These are phyloP conservation scores for Thinocorus orbignyianus DNA, from an alignment of 2,113 vertebrate species.

Conservation along the genomic window DNA sequence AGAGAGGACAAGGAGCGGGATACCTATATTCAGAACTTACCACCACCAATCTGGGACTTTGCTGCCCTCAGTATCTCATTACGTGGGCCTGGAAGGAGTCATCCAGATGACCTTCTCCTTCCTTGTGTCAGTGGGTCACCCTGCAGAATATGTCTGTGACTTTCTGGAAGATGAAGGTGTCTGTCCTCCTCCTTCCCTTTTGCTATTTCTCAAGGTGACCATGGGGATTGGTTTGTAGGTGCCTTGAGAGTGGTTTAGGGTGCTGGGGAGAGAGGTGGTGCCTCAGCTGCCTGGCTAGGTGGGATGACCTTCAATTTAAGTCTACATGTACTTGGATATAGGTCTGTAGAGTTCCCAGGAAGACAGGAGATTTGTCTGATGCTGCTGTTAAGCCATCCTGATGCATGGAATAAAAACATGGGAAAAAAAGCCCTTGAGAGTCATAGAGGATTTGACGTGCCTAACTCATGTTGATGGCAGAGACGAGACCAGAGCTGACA, in stretches of 20 bases:
- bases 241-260: neutral
- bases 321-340: neutral
- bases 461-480: neutral
- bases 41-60: neutral
- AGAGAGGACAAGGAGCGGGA: neutral
- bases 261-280: neutral
- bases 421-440: neutral
- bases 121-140: neutral
- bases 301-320: neutral
- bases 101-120: neutral
- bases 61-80: neutral
- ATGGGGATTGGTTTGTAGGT: neutral
- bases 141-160: neutral
- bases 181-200: neutral
- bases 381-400: neutral
- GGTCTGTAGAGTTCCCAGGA: neutral
- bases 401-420: fast-evolving
- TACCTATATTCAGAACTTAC: neutral
- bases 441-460: neutral
- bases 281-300: neutral
- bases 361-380: neutral
- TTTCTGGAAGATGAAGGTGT: neutral
- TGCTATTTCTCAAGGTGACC: fast-evolving
- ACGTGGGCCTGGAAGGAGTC: neutral
- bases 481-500: neutral